Conservation (phyloP, 1,140 invertebrate genomes). For the Drosophila bifasciata region DNA sequence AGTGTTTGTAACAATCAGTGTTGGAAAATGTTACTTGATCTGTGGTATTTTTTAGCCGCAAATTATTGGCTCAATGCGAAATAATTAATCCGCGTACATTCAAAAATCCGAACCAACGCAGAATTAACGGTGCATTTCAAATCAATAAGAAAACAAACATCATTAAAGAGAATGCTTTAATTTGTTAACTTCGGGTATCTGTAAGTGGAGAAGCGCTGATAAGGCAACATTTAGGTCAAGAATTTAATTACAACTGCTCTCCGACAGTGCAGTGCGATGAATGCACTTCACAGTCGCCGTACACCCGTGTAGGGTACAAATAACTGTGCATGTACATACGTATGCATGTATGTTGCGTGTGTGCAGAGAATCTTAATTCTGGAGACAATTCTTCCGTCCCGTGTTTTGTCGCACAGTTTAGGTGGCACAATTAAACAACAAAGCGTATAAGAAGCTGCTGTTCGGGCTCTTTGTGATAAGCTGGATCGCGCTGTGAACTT, state of each 20-base stretch:
- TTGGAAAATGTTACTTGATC: not conserved
- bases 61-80: not conserved
- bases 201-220: conserved; percentile 28
- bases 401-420: conserved; percentile 33
- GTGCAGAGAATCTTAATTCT: not conserved
- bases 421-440: conserved; percentile 40
- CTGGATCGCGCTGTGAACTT: conserved; percentile 34
- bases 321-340: not conserved
- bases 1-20: no score
- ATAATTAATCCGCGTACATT: conserved; percentile 5
- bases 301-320: not conserved
- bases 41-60: conserved; percentile 20
- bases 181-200: conserved; percentile 41
- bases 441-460: conserved; percentile 43
- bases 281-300: not conserved
- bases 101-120: not conserved
- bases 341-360: no score
- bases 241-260: conserved; percentile 47
- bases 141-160: conserved; percentile 19
- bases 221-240: conserved; percentile 63
- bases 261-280: conserved; percentile 24
- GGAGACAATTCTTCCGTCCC: conserved; percentile 4
- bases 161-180: conserved; percentile 7
- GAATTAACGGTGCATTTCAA: not conserved
- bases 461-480: conserved; percentile 38